Base-by-base conservation (phyloP, 2,888 invertebrate species). In the Plutella xylostella region DNA sequence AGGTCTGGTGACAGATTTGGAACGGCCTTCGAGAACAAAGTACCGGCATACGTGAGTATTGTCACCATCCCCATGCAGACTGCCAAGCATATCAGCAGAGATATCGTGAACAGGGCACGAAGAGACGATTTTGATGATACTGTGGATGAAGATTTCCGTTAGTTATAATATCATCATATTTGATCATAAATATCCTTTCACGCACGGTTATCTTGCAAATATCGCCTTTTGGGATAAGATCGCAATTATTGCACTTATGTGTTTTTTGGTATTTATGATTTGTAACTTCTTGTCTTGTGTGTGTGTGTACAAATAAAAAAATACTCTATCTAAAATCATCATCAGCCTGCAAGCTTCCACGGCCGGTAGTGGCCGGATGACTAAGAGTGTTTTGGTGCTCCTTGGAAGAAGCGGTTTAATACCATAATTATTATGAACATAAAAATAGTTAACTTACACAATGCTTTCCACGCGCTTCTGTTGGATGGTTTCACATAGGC, bases 11-110 rank as follows among this genome's bases (percentile, higher is more conserved):
- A 72, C 4, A 85, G 43, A 1, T 63, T 60, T 15, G 79, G 82
- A 1, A 73, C 83, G 0, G 86, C 75, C 35, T 63, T 63, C 15
- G 61, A 43, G 52, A 87, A 84, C 51, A 87, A 78, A 44, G 60
- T 62, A 3, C 71, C 69, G 1, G 84, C 76, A 51, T 82, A 71
- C 9, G 63, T 51, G 34, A 64, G 58, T 0, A 73, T 54, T 0
- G 61, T 65, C 1, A 64, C 48, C 51, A 66, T 60, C 1, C 73
- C 71, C 57, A 63, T 60, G 4, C 47, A 56, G 0, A 58, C 50
- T 6, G 51, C 4, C 3, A 83, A 25, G 1, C 46, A n/a, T 12
- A 59, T 45, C 18, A 55, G 39, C 0, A 45, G 4, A 1, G 52
- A 21, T 0, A 54, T 17, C 1, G 48, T 47, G n/a, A 62, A 7